Evolutionary conservation across 2,797 vertebrate species (phyloP), one percentile per base, ranked within the genome.

Genomic region (Hyperoplus immaculatus): DNA sequence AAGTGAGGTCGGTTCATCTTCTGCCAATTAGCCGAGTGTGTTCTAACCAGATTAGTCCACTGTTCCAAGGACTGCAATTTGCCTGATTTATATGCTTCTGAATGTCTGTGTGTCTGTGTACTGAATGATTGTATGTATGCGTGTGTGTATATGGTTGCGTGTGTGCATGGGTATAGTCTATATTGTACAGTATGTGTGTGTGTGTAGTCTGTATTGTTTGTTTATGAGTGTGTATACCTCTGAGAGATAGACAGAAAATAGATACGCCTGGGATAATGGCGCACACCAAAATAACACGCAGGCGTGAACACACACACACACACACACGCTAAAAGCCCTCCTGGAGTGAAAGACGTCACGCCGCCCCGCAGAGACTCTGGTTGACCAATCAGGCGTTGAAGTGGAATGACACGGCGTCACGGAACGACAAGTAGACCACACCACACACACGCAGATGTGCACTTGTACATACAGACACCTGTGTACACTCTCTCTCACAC

Each of bases 371-470:
- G 84, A 86, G 80, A 82, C 58, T 42, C 56, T 18, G 2, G 65
- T 46, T 72, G 87, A 85, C 84, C 80, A 83, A 87, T 86, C 84
- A 90, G 83, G 65, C 75, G 18, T 72, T 84, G 70, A 81, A 80
- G 81, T 75, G 72, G 82, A 92, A 88, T 57, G 77, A 87, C 81
- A 85, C 66, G 51, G 75, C 50, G 15, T 79, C 85, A 86, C 65
- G 15, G 57, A 84, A 88, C 71, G 83, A 79, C 79, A 75, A 69
- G 43, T 67, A 63, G 69, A 83, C 50, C 46, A 45, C 38, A 78
- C 45, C 51, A 61, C 36, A 63, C 47, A 69, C 63, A 78, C 8
- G 12, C 69, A 77, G 72, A 87, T 77, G 76, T 62, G 70, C 43
- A 14, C 55, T 41, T 36, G 38, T 36, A 68, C 15, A 7, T 5